Evolutionary conservation across 2,797 vertebrate species (phyloP), one percentile per base, ranked within the genome.

Genomic region (Lutjanus argentimaculatus): DNA sequence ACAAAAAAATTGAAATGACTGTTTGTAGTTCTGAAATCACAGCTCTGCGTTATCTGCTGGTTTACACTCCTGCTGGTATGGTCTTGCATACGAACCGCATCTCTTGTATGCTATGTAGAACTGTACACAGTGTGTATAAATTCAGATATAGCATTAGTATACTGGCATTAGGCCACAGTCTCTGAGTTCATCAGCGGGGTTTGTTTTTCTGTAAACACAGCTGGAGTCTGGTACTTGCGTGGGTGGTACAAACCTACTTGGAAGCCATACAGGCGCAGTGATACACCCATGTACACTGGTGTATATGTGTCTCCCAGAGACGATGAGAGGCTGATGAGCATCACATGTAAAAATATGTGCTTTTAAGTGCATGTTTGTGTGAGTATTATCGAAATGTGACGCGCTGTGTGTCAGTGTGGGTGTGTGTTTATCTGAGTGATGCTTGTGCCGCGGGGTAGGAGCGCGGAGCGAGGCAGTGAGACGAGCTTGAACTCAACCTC

Each of bases 201-300:
- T 91, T 93, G 88, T 87, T 91, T 91, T 90, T 86, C 71, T 86
- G 76, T 88, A 93, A 93, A 93, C 88, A 92, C 85, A 91, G 80
- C 83, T 93, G 89, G 72, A 78, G 77, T 84, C 64, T 87, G 84
- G 59, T 79, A 48, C 86, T 82, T 51, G 83, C 16, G 84, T 90
- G 88, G 89, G 88, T 13, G 68, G 77, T 53, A 58, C 75, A 82
- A 81, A 82, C 83, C 80, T 70, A 89, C 85, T 92, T 91, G 86
- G 82, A 91, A 88, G 80, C 55, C 55, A 48, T 51, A 75, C 85
- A 73, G 72, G 58, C 68, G 6, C 62, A 22, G 58, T 61, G 75
- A 77, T 75, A 72, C 78, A 70, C 77, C 64, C 79, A 55, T 89
- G 79, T 66, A 22, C 30, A 12, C 56, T 40, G 62, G 57, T 77